phyloP scores from a whole-genome alignment of 2,113 vertebrate species.

The Furnarius figulus region DNA sequence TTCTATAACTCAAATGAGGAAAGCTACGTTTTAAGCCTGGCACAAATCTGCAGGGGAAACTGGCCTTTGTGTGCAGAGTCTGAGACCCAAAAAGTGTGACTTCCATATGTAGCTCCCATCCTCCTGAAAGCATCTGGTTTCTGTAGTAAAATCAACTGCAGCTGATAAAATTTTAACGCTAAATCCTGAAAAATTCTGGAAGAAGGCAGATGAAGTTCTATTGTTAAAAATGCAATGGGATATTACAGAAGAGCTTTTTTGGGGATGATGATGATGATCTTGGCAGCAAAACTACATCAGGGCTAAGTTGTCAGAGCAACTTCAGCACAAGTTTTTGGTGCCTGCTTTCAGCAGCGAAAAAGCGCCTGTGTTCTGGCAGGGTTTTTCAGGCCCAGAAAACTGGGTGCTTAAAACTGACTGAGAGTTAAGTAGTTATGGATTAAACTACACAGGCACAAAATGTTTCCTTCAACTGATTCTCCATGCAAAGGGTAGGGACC shows the following conservation, averaged over 20 bases:
- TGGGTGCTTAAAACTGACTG: accelerated
- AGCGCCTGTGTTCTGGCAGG: accelerated
- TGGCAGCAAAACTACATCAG: not conserved
- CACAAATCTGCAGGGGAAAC: not conserved
- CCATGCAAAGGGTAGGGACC: accelerated
- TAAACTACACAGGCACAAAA: not conserved
- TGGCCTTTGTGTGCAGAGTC: not conserved
- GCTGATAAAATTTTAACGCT: not conserved
- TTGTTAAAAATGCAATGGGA: not conserved
- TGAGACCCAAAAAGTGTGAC: not conserved
- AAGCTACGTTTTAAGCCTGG: not conserved
- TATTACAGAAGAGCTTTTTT: not conserved
- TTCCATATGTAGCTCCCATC: not conserved
- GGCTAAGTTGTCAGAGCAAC: not conserved
- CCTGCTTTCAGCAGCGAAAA: not conserved
- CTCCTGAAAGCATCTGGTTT: not conserved
- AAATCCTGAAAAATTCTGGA: not conserved
- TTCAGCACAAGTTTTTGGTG: not conserved
- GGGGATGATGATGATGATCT: not conserved
- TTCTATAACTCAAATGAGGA: not conserved
- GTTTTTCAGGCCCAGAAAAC: not conserved
- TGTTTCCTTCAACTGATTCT: not conserved
- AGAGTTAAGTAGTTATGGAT: not conserved
- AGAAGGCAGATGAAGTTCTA: not conserved
- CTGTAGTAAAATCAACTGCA: not conserved